Evolutionary conservation across 2,113 vertebrate genomes (phyloP), one percentile per base, ranked within the genome.

Genomic region (Myanophis thanlyinensis): DNA sequence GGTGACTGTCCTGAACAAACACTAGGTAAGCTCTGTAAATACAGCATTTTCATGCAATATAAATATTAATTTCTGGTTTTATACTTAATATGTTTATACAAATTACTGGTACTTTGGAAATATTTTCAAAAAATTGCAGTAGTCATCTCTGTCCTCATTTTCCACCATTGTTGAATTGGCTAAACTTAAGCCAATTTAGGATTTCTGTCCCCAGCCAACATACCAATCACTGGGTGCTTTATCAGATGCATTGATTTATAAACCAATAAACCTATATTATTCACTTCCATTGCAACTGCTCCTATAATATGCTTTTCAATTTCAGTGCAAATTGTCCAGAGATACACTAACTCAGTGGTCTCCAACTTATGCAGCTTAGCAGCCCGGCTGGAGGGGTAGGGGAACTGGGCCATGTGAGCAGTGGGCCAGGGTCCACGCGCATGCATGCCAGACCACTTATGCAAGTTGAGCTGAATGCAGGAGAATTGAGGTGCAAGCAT

Each of bases 1-100:
- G 97, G 97, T 0, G 95, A 96, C n/a, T 95, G 95, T 0, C 93
- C 97, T 1, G 97, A 97, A 47, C 98, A 98, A 96, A 99, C 98
- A 0, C 85, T 99, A 40, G 99, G 99, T 99, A 97, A 91, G 96
- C 13, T 8, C 35, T 44, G 1, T 52, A 0, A 51, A 48, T 35
- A 52, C 44, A 52, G 25, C 27, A n/a, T 85, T 85, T 40, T 89
- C 46, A 23, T 86, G 4, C 53, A 35, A 85, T 56, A 52, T 40
- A 44, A 56, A n/a, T 59, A 49, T 40, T 35, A 59, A 20, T 85
- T 85, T 48, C 40, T 48, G 13, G 9, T 44, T 80, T 35, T 44
- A 44, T 9, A 80, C 22, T 80, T 80, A 22, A 80, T 44, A 20
- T 40, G 5, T 40, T 40, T 44, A 80, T 80, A 40, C 73, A 40